Evolutionary conservation across 2,888 invertebrate species (phyloP).

Genomic region (Rapana venosa): DNA sequence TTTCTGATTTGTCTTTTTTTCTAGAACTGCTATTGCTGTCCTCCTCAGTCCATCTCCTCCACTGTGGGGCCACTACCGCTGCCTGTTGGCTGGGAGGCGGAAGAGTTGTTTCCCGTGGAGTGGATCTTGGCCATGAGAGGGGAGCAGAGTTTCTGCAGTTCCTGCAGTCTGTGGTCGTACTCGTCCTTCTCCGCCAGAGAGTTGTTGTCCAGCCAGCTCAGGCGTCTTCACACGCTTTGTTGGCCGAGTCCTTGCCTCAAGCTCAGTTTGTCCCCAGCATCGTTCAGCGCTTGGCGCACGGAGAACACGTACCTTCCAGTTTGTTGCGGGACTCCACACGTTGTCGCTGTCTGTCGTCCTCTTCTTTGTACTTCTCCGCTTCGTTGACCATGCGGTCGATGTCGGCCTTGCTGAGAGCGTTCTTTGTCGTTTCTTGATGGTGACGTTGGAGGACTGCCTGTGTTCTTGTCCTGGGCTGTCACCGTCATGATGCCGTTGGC

Average conservation of each 20-base stretch:
- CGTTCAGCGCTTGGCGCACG: slow-evolving; percentile 82
- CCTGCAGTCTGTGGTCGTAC: slow-evolving; percentile 87
- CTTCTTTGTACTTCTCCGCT: slow-evolving; percentile 73
- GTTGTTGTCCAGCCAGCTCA: slow-evolving; percentile 90
- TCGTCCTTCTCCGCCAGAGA: slow-evolving; percentile 87
- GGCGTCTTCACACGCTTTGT: slow-evolving; percentile 81
- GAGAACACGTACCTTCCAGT: slow-evolving; percentile 71
- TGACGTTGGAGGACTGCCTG: slow-evolving; percentile 89
- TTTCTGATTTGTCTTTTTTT: no score
- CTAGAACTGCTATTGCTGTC: no score
- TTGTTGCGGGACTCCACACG: slow-evolving; percentile 67
- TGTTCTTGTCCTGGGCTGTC: slow-evolving; percentile 84
- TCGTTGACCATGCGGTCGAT: slow-evolving; percentile 85
- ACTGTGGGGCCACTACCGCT: no score
- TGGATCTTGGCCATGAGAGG: slow-evolving; percentile 85
- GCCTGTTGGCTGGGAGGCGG: neutral
- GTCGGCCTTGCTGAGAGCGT: slow-evolving; percentile 88
- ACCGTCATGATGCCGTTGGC: slow-evolving; percentile 88
- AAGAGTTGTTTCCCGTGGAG: slow-evolving; percentile 40
- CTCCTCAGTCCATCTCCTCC: no score
- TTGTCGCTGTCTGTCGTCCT: slow-evolving; percentile 73
- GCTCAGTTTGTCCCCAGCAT: slow-evolving; percentile 79
- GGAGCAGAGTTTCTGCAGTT: slow-evolving; percentile 86
- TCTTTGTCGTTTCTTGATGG: slow-evolving; percentile 93
- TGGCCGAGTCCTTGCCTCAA: slow-evolving; percentile 84